Evolutionary conservation across 2,888 invertebrate genomes (phyloP).

Genomic region (Ennomos quercinarius): DNA sequence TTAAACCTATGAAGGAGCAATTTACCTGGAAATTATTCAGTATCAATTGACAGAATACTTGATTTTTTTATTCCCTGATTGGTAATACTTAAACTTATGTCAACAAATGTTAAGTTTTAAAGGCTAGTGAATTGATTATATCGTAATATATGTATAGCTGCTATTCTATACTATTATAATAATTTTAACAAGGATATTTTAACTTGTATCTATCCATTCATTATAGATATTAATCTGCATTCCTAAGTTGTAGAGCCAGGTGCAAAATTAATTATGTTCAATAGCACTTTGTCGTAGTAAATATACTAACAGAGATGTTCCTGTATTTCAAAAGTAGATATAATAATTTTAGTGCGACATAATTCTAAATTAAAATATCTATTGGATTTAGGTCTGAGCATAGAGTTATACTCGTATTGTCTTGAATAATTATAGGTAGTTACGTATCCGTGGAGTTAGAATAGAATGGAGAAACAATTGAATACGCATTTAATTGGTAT

Average conservation of each 20-base stretch:
- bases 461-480: constrained; percentile 16
- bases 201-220: constrained; percentile 16
- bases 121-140: constrained; percentile 18
- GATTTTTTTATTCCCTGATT: constrained; percentile 15
- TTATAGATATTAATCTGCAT: constrained; percentile 31
- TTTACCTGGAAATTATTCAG: constrained; percentile 20
- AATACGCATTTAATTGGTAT: constrained; percentile 13
- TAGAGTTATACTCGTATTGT: constrained; percentile 15
- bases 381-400: too few relatives aligned
- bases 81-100: constrained; percentile 27
- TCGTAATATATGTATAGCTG: constrained; percentile 12
- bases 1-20: not conserved
- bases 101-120: constrained; percentile 24
- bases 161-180: constrained; percentile 7
- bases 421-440: constrained; percentile 13
- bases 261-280: not conserved
- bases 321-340: too few relatives aligned
- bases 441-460: constrained; percentile 1
- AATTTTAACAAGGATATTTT: too few relatives aligned
- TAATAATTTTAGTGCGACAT: constrained; percentile 1
- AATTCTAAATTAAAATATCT: not conserved
- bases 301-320: not conserved
- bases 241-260: constrained; percentile 11
- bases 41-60: constrained; percentile 9
- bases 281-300: constrained; percentile 5